Evolutionary conservation across 2,797 vertebrate species (phyloP), one percentile per base, ranked within the genome.

Genomic region (Danio choprae): DNA sequence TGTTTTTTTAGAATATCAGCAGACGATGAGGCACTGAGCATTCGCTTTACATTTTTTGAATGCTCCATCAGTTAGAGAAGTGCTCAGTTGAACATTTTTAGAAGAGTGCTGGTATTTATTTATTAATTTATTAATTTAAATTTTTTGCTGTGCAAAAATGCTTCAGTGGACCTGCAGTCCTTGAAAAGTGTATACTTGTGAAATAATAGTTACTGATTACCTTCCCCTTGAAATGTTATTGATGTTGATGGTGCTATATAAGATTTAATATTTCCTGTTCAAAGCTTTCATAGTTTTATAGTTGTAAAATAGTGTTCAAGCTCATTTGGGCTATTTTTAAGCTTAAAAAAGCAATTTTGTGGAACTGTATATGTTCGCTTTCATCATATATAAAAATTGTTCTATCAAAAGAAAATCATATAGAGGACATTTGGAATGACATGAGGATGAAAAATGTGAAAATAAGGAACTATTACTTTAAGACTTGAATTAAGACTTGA

Each of bases 401-500:
- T 59, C 48, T 38, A 10, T 36, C 64, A 20, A 43, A 29, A 22
- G 3, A 64, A 75, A 63, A 63, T 43, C 40, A 56, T 46, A 36
- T 44, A 6, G 13, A 29, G 29, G 51, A n/a, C n/a, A n/a, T 67
- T 67, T 62, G 51, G 74, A 77, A 56, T 3, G 0, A 13, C 74
- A 56, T 36, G 16, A 38, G 38, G 40, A 36, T 65, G 22, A 22
- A 41, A 2, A 16, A 18, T 29, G 29, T 29, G 1, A 72, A 41
- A 18, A 18, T 41, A 20, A 10, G 20, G 15, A 77, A 64, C 11
- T 67, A 43, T 77, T 55, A 22, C 53, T 77, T 77, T 59, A 67
- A 36, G 43, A 38, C 22, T 58, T 58, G n/a, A 38, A 15, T 65
- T 15, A 64, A 64, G 29, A 29, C 29, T 29, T 29, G 29, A 29